Percentiles rank a stretch among this genome's conserved stretches.
phyloP scores from a whole-genome alignment of 2,888 invertebrate species.

The Drosophila sordidula region DNA sequence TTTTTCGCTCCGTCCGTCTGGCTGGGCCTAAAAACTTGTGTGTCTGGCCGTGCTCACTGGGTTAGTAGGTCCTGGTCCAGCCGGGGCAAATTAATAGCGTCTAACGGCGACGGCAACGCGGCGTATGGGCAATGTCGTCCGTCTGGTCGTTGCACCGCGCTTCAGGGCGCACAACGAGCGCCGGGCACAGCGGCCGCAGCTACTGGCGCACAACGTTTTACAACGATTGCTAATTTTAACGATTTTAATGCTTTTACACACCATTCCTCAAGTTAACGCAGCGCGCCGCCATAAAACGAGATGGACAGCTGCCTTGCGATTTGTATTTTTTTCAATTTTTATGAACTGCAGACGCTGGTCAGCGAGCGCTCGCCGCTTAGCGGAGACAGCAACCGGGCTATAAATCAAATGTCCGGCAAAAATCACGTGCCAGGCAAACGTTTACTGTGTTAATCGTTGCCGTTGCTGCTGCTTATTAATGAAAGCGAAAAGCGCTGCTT shows the following conservation, averaged over 20 bases:
- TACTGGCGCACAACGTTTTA: constrained; percentile 44
- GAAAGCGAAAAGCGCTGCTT: constrained; percentile 69
- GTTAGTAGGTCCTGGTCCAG: constrained; percentile 62
- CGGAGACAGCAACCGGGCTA: constrained; percentile 62
- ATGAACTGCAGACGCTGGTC: constrained; percentile 52
- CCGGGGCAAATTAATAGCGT: constrained; percentile 39
- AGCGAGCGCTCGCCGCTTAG: constrained; percentile 35
- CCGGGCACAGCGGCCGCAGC: neutral
- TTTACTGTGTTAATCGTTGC: constrained; percentile 17
- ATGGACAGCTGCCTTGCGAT: constrained; percentile 12
- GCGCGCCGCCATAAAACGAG: constrained; percentile 65
- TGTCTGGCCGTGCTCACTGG: constrained; percentile 46
- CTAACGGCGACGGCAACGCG: constrained; percentile 32
- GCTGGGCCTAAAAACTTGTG: constrained; percentile 44
- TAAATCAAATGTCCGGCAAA: constrained; percentile 68
- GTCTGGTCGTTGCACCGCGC: constrained; percentile 5
- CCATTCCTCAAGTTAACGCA: constrained; percentile 79
- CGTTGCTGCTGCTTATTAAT: constrained; percentile 59
- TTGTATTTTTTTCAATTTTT: constrained; percentile 29
- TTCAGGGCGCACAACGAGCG: too few relatives aligned
- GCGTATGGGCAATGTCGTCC: constrained; percentile 38
- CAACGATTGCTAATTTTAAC: constrained; percentile 69
- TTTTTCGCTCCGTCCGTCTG: constrained; percentile 26
- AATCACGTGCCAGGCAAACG: constrained; percentile 74
- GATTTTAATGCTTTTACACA: constrained; percentile 79